phyloP scores from a whole-genome alignment of 2,888 invertebrate species.

The Yponomeuta cagnagella region DNA sequence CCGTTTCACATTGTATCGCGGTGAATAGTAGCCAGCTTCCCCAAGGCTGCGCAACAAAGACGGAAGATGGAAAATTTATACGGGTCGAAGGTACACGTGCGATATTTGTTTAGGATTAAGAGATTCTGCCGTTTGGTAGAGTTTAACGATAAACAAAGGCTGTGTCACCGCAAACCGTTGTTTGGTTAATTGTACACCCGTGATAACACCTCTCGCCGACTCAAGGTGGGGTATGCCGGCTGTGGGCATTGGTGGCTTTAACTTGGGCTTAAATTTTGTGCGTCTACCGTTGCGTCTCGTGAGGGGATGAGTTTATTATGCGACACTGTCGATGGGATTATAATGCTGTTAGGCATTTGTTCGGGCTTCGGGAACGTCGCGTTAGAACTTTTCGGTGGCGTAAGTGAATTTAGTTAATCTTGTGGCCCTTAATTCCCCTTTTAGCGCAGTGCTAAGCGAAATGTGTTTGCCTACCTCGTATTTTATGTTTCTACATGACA shows the following conservation, averaged over 20 bases:
- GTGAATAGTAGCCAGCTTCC: constrained; percentile 41
- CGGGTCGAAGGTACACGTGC: constrained; percentile 29
- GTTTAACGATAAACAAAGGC: constrained; percentile 67
- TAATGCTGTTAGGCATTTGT: constrained; percentile 4
- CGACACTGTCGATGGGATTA: not conserved
- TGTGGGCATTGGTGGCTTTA: constrained; percentile 17
- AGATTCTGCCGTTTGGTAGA: constrained; percentile 55
- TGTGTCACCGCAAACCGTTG: constrained; percentile 58
- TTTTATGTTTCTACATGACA: no score
- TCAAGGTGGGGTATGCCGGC: constrained; percentile 22
- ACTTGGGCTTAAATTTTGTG: not conserved
- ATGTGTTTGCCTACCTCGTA: no score
- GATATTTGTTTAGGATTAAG: constrained; percentile 72
- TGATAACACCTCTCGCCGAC: constrained; percentile 57
- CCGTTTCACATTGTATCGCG: constrained; percentile 65
- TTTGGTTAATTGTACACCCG: constrained; percentile 67
- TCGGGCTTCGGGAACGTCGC: not conserved
- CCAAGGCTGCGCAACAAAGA: constrained; percentile 27
- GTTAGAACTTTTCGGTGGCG: not conserved
- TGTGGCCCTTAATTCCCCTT: no score
- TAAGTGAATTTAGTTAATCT: not conserved
- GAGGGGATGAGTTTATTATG: not conserved
- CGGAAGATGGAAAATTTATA: constrained; percentile 46
- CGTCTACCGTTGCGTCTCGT: not conserved
- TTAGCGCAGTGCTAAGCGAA: no score